Base-by-base conservation (phyloP, 2,113 vertebrate species). In the Dipodomys spectabilis region DNA sequence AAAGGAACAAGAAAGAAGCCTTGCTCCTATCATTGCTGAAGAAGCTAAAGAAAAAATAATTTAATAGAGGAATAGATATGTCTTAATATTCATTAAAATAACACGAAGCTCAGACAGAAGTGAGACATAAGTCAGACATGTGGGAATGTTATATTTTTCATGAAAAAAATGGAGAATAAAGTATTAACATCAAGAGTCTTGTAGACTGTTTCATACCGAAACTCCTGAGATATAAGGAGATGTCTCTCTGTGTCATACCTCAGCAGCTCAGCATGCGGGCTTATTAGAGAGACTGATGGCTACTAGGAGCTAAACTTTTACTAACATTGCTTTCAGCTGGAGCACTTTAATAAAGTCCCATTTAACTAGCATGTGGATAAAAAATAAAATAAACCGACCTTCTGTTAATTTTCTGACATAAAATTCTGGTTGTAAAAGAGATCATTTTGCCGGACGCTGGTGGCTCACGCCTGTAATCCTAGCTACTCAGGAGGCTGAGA, bases 231-330 rank as follows among this genome's bases (percentile, higher is more conserved):
- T 86, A 65, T 84, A 88, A 91, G 69, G 22, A 75, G 86, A 80
- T 78, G 65, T 15, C 84, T 86, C 73, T 78, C 88, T 15, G 80
- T 71, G 53, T 18, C 22, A 25, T 16, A 60, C 12, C 27, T 81
- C 1, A 15, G 6, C 49, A 69, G 90, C 49, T 78, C 32, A 30
- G 44, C 77, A 49, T 72, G 68, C 85, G 91, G 95, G 82, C 0
- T 39, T 93, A 82, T 90, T 92, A 72, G 82, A 75, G 32, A 75
- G 64, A 88, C 49, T 77, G 72, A 90, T 90, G 80, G 96, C 82
- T 91, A 35, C 74, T 92, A 78, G 82, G 80, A 96, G 78, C 49
- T 97, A 86, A 90, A 85, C 83, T 97, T 95, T 95, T 84, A 83
- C 90, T 83, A 96, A 94, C 80, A 96, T 53, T 1, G 72, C 62